These are phyloP conservation scores for Menidia menidia DNA, from an alignment of 2,797 vertebrate species.

Conservation along the genomic window DNA sequence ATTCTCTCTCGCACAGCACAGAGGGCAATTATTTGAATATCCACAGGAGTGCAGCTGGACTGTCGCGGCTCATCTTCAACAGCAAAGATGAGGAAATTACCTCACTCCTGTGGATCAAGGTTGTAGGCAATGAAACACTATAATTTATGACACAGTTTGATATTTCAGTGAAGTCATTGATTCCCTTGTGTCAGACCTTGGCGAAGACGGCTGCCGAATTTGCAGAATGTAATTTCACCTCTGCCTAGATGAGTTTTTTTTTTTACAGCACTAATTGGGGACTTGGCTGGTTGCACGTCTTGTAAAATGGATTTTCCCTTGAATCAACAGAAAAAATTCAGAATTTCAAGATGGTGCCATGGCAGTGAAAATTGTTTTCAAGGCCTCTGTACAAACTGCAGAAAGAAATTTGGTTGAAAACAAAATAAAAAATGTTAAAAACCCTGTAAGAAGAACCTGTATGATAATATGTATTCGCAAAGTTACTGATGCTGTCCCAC, in stretches of 20 bases:
- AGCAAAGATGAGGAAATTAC: conserved; percentile 66
- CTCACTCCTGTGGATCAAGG: conserved; percentile 69
- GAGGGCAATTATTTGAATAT: conserved; percentile 80
- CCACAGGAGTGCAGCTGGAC: conserved; percentile 68
- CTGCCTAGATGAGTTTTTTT: conserved; percentile 34
- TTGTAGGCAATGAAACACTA: conserved; percentile 70
- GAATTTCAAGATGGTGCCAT: conserved; percentile 48
- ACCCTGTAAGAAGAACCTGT: conserved; percentile 14
- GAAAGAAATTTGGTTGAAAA: conserved; percentile 30
- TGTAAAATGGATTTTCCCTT: conserved; percentile 74
- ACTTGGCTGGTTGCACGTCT: conserved; percentile 64
- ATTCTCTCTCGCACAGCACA: conserved; percentile 59
- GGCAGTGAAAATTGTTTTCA: conserved; percentile 37
- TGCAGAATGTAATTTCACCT: conserved; percentile 66
- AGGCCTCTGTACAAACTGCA: conserved; percentile 29
- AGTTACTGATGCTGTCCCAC: conserved; percentile 49
- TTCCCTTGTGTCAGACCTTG: conserved; percentile 71
- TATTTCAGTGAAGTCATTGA: conserved; percentile 76
- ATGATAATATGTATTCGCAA: conserved; percentile 14
- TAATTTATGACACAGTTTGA: conserved; percentile 77
- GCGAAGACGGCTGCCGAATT: conserved; percentile 62
- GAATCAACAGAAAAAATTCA: conserved; percentile 73
- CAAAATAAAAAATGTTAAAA: conserved; percentile 4
- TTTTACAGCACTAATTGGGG: conserved; percentile 73
- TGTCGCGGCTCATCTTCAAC: conserved; percentile 57